Percentiles rank a stretch among this genome's conserved stretches.
Evolutionary conservation across 2,113 vertebrate genomes (phyloP).

Genomic region (Zapornia atra): DNA sequence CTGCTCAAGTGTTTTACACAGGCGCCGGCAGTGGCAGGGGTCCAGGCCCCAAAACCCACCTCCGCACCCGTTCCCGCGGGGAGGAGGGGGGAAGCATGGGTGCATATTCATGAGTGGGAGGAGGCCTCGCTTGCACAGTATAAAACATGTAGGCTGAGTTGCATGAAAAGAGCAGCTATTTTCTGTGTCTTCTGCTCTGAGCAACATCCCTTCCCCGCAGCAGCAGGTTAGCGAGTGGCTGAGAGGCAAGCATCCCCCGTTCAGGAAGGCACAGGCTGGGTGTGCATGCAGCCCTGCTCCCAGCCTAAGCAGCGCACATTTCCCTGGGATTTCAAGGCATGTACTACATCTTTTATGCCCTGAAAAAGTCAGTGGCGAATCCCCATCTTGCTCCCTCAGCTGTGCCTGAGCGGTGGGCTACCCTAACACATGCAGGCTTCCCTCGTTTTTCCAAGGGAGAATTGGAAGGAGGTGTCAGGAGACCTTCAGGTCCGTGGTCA

Average conservation of each 20-base stretch:
- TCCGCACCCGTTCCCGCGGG: fast-evolving
- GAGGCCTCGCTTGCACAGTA: background rate
- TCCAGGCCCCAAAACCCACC: background rate
- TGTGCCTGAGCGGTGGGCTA: no score
- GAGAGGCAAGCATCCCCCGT: background rate
- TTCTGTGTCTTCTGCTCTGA: background rate
- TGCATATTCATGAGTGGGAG: background rate
- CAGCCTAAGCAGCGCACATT: background rate
- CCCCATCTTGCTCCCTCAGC: background rate
- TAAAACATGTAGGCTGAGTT: background rate
- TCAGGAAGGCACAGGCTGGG: background rate
- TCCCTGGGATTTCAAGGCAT: background rate
- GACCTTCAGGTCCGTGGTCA: fast-evolving
- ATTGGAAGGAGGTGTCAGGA: background rate
- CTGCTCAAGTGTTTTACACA: background rate
- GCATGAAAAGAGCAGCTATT: background rate
- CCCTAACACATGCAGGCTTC: background rate
- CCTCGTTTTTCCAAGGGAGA: background rate
- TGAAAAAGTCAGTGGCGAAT: background rate
- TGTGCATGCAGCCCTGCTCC: background rate
- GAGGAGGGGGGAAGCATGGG: background rate
- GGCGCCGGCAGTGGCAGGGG: background rate
- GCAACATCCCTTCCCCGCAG: background rate
- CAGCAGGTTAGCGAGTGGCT: background rate
- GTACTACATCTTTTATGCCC: fast-evolving